These are phyloP conservation scores for Branchipolynoe longqiensis DNA, from an alignment of 2,888 invertebrate species.

Conservation along the genomic window DNA sequence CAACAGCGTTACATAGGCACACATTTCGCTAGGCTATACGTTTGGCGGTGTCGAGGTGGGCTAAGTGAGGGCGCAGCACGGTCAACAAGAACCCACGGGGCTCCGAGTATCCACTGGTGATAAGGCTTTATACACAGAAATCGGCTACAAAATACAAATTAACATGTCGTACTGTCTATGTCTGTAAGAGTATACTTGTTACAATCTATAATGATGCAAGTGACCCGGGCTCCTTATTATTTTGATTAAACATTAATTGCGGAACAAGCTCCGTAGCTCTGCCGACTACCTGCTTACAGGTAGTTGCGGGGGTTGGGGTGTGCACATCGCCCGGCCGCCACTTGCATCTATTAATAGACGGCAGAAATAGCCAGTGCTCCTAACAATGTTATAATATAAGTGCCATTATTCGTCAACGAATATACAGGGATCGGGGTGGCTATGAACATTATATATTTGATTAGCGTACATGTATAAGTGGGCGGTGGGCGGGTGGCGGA, in stretches of 20 bases:
- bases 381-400: constrained; percentile 20
- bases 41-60: constrained; percentile 16
- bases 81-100: not conserved
- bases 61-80: not conserved
- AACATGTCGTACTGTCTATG: constrained; percentile 12
- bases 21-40: constrained; percentile 34
- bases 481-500: not conserved
- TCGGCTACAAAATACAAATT: constrained; percentile 46
- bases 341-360: too few species aligned
- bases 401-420: constrained; percentile 16
- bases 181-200: not conserved
- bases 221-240: not conserved
- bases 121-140: constrained; percentile 37
- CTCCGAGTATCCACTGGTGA: not conserved
- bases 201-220: constrained; percentile 10
- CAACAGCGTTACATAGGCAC: constrained; percentile 18
- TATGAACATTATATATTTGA: constrained; percentile 21
- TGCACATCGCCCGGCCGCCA: too few species aligned
- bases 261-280: not conserved
- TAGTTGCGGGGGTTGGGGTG: not conserved
- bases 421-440: constrained; percentile 16
- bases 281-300: not conserved
- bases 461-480: not conserved
- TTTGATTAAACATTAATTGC: not conserved
- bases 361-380: not conserved